These are phyloP conservation scores for Cloeon dipterum DNA, from an alignment of 2,888 invertebrate species.

Conservation along the genomic window DNA sequence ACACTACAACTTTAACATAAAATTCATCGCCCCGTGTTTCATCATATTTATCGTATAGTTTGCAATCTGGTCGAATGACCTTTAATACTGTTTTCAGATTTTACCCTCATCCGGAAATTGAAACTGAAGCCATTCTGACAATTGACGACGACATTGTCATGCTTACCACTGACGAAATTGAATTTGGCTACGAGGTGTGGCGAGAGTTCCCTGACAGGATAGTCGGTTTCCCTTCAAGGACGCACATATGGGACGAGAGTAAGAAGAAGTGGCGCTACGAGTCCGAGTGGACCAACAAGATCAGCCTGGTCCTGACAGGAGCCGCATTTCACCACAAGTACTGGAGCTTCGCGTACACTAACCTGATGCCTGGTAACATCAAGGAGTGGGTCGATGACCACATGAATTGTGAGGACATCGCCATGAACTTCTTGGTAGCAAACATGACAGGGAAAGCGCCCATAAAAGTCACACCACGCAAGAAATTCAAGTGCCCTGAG, in stretches of 20 bases:
- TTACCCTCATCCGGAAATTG: slow-evolving; percentile 86
- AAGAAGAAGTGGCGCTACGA: slow-evolving; percentile 79
- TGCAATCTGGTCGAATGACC: no score
- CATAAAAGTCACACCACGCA: slow-evolving; percentile 80
- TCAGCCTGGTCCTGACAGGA: slow-evolving; percentile 89
- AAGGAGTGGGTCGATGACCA: slow-evolving; percentile 79
- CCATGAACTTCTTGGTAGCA: slow-evolving; percentile 91
- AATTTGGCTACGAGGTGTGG: slow-evolving; percentile 89
- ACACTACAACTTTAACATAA: no score
- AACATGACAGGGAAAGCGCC: slow-evolving; percentile 85
- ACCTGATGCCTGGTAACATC: slow-evolving; percentile 63
- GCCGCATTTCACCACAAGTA: slow-evolving; percentile 94
- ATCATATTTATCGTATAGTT: no score
- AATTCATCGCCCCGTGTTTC: no score
- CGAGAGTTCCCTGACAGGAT: slow-evolving; percentile 89
- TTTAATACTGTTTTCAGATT: no score
- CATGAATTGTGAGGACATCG: slow-evolving; percentile 96
- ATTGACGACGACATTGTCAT: slow-evolving; percentile 92
- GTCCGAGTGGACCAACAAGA: slow-evolving; percentile 92
- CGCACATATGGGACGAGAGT: slow-evolving; percentile 80
- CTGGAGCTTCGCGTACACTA: slow-evolving; percentile 86
- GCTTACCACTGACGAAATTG: slow-evolving; percentile 86
- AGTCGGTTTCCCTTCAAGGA: slow-evolving; percentile 86
- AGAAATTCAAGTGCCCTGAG: slow-evolving; percentile 92
- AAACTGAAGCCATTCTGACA: slow-evolving; percentile 86